Conservation (phyloP, 2,113 vertebrate species). For the Micromys minutus region DNA sequence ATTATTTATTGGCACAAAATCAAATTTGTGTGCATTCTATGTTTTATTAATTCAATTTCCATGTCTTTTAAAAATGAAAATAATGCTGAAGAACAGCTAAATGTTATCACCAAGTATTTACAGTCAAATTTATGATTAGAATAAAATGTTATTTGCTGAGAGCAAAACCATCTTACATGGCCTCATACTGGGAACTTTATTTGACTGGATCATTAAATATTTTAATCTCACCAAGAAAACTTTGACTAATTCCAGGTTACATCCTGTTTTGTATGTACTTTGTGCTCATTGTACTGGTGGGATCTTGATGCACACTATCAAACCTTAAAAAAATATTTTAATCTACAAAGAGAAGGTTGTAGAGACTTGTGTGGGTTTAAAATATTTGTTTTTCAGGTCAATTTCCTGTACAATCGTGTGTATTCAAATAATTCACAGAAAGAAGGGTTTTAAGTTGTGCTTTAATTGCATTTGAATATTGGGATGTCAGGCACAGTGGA, state of each 20-base stretch:
- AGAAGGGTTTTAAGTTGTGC: slow-evolving; percentile 1
- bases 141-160: slow-evolving; percentile 65
- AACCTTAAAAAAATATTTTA: slow-evolving; percentile 67
- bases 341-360: slow-evolving; percentile 42
- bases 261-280: too few relatives aligned
- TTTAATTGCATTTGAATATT: slow-evolving; percentile 42
- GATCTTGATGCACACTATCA: too few relatives aligned
- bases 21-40: slow-evolving; percentile 34
- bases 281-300: too few relatives aligned
- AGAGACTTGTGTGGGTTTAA: slow-evolving; percentile 28
- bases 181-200: slow-evolving; percentile 39
- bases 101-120: slow-evolving; percentile 43
- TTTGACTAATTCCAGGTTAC: too few relatives aligned
- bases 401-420: slow-evolving; percentile 1
- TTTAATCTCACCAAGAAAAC: too few relatives aligned
- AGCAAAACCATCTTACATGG: slow-evolving; percentile 3
- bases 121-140: slow-evolving; percentile 53
- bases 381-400: slow-evolving; percentile 42
- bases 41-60: slow-evolving; percentile 44
- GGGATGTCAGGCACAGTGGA: slow-evolving; percentile 2
- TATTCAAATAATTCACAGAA: slow-evolving; percentile 35
- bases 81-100: slow-evolving; percentile 32
- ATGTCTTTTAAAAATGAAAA: slow-evolving; percentile 52
- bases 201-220: slow-evolving; percentile 54
- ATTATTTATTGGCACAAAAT: slow-evolving; percentile 48